Evolutionary conservation across 2,113 vertebrate species (phyloP).

Genomic region (Datnioides undecimradiatus): DNA sequence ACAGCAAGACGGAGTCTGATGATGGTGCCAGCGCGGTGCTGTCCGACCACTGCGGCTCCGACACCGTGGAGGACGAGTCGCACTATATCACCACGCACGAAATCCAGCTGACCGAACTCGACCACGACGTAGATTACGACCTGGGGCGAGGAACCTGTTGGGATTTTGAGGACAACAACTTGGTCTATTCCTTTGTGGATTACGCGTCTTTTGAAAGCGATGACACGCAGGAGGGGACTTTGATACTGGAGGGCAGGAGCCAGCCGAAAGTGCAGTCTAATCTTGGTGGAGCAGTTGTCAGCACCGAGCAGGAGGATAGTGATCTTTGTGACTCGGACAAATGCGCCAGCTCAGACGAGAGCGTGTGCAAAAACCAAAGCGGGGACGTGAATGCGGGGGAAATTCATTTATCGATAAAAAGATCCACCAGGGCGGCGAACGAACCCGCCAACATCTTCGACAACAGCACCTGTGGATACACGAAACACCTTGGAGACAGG

Average conservation of each 20-base stretch:
- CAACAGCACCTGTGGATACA: constrained; percentile 77
- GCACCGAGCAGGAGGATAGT: constrained; percentile 86
- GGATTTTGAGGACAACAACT: constrained; percentile 94
- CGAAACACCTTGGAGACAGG: constrained; percentile 88
- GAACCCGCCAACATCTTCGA: constrained; percentile 83
- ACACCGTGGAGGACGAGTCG: constrained; percentile 85
- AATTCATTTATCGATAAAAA: constrained; percentile 92
- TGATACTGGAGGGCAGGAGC: constrained; percentile 64
- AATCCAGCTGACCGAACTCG: constrained; percentile 95
- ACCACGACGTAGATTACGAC: constrained; percentile 92
- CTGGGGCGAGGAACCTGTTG: constrained; percentile 91
- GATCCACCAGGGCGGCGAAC: constrained; percentile 89
- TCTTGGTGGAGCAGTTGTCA: constrained; percentile 86
- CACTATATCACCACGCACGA: constrained; percentile 98
- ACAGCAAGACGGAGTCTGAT: constrained; percentile 81
- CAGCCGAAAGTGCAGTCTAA: constrained; percentile 74
- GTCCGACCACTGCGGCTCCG: constrained; percentile 68
- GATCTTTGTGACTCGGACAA: constrained; percentile 85
- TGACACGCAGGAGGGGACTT: constrained; percentile 83
- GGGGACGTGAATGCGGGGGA: constrained; percentile 75
- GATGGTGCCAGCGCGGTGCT: constrained; percentile 71
- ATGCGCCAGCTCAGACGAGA: constrained; percentile 85
- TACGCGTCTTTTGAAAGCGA: constrained; percentile 95
- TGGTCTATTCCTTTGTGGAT: constrained; percentile 95
- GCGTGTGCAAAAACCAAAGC: constrained; percentile 77